Evolutionary conservation across 30 jellyfish, hydroid and myxozoan species (phyloP).

Genomic region (Turritopsis rubra): DNA sequence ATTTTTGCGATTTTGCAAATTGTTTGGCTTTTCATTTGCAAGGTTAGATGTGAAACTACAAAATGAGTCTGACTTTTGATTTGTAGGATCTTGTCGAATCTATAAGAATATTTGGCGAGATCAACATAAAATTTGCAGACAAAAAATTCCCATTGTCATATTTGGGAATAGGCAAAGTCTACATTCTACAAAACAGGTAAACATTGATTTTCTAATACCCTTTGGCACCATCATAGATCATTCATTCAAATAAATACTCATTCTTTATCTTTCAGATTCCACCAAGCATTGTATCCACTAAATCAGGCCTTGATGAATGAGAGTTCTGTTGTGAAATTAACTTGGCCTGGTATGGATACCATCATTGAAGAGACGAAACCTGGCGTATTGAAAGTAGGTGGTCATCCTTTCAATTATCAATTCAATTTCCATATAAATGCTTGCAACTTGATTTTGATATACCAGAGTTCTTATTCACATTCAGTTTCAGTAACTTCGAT

Average conservation of each 20-base stretch:
- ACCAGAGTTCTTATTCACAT: too few relatives aligned
- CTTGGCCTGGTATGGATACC: slow-evolving; percentile 77
- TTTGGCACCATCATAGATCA: not conserved
- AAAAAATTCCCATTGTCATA: slow-evolving; percentile 50
- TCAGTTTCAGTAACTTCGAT: too few relatives aligned
- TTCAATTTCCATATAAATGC: too few relatives aligned
- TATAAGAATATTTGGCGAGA: not conserved
- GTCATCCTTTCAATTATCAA: too few relatives aligned
- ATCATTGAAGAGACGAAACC: slow-evolving; percentile 67
- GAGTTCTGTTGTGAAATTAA: slow-evolving; percentile 19
- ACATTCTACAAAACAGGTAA: slow-evolving; percentile 47
- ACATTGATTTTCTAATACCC: not conserved
- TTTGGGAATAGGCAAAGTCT: slow-evolving; percentile 51
- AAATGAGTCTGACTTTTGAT: not conserved
- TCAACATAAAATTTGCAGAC: slow-evolving; percentile 37
- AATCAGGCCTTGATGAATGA: slow-evolving; percentile 24
- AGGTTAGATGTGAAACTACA: too few relatives aligned
- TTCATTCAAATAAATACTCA: not conserved
- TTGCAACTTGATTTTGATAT: too few relatives aligned
- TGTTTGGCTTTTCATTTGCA: too few relatives aligned
- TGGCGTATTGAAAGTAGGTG: slow-evolving; percentile 50
- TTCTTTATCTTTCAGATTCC: slow-evolving; percentile 30
- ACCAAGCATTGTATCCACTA: slow-evolving; percentile 32
- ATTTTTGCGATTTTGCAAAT: too few relatives aligned
- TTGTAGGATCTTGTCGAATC: slow-evolving; percentile 11